Percentiles rank a stretch among this genome's conserved stretches.
These are phyloP conservation scores for Glaucidium brasilianum DNA, from an alignment of 2,113 vertebrate genomes.

Conservation along the genomic window DNA sequence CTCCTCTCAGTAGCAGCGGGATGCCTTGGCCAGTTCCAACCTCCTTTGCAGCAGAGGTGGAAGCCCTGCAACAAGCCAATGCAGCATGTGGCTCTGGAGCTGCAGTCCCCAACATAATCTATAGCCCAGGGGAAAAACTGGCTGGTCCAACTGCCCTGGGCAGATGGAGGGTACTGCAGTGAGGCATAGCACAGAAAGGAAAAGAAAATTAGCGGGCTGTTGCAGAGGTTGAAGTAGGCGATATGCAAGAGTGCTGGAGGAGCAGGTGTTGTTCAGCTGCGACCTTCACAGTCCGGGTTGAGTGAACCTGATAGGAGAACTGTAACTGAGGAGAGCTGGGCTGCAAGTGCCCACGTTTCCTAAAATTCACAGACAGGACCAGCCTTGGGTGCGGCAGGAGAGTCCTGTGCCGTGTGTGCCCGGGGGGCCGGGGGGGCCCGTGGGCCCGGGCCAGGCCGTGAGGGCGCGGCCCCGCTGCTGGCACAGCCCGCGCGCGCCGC, in stretches of 20 bases:
- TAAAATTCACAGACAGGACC: rapidly evolving
- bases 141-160: background rate
- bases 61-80: background rate
- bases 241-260: no score
- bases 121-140: background rate
- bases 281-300: background rate
- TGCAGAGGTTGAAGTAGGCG: background rate
- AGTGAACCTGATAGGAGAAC: background rate
- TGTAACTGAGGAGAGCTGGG: background rate
- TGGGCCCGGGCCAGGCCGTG: no score
- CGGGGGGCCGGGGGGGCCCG: no score
- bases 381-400: background rate
- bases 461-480: background rate
- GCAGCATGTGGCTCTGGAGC: background rate
- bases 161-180: background rate
- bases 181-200: background rate
- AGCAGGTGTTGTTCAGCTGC: background rate
- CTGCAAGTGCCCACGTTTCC: background rate
- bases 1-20: background rate
- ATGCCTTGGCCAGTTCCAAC: background rate
- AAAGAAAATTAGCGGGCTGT: background rate
- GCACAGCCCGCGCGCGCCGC: background rate
- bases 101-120: background rate
- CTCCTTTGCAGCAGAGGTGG: background rate
- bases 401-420: no score